Conservation (phyloP, 37 sponge, comb jelly and placozoan species). For the Eunapius fragilis region DNA sequence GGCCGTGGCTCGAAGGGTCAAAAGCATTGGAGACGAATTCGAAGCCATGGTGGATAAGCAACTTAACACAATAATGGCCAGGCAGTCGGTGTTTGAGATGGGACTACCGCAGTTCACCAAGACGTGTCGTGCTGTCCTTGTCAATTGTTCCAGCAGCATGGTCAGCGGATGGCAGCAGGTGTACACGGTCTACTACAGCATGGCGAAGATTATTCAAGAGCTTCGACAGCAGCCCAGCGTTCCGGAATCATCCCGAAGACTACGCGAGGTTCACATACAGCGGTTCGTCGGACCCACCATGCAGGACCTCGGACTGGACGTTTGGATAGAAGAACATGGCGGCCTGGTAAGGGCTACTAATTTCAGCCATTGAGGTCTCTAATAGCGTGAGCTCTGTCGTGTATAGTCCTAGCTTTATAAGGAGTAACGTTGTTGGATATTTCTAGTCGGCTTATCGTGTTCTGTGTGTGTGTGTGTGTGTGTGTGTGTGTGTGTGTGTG, state of each 20-base stretch:
- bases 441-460: too few species aligned
- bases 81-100: background rate
- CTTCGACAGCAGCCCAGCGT: background rate
- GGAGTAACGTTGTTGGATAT: too few species aligned
- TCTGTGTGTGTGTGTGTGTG: background rate
- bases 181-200: background rate
- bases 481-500: background rate
- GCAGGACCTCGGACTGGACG: conserved; percentile 8
- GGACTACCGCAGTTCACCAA: background rate
- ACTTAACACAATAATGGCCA: background rate
- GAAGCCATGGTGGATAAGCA: background rate
- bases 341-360: conserved; percentile 22
- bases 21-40: conserved; percentile 15
- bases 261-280: background rate
- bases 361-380: too few species aligned
- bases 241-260: background rate
- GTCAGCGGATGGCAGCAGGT: conserved; percentile 1
- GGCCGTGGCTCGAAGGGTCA: conserved; percentile 11
- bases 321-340: conserved; percentile 17
- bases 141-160: background rate
- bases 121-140: background rate
- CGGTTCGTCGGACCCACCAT: conserved; percentile 2
- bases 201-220: background rate
- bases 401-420: too few species aligned
- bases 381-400: background rate